phyloP scores from a whole-genome alignment of 2,797 vertebrate genomes.

The Falco biarmicus region DNA sequence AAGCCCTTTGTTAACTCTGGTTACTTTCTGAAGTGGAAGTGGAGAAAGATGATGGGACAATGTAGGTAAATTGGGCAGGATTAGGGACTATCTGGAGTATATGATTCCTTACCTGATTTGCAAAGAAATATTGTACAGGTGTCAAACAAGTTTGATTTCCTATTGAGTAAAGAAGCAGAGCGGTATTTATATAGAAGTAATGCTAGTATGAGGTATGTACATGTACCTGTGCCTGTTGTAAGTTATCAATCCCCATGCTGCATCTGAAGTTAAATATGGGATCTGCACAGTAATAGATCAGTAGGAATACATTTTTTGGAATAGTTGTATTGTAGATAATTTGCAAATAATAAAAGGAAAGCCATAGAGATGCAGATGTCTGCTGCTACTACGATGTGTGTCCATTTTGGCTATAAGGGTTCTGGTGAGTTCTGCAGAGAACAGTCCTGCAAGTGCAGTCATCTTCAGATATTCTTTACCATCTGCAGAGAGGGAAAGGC shows the following conservation, averaged over 20 bases:
- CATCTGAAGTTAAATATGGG: background rate
- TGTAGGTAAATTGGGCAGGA: background rate
- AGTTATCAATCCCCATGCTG: background rate
- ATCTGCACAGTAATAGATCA: background rate
- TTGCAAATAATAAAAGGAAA: background rate
- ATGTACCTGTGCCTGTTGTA: background rate
- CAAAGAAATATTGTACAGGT: background rate
- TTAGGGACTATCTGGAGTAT: background rate
- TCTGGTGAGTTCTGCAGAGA: background rate
- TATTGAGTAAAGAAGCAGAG: background rate
- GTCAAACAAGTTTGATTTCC: background rate
- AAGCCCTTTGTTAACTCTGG: background rate
- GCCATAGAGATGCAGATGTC: background rate
- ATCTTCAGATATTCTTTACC: background rate
- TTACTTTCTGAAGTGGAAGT: background rate
- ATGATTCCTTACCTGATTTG: background rate
- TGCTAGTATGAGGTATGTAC: background rate
- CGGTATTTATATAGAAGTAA: background rate
- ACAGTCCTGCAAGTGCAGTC: background rate
- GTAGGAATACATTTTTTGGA: background rate
- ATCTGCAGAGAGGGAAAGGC: background rate
- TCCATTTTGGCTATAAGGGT: background rate
- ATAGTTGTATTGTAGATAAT: background rate
- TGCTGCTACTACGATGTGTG: accelerated
- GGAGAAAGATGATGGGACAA: background rate